phyloP scores from a whole-genome alignment of 2,888 invertebrate genomes.

The Listrodromus nycthemerus region DNA sequence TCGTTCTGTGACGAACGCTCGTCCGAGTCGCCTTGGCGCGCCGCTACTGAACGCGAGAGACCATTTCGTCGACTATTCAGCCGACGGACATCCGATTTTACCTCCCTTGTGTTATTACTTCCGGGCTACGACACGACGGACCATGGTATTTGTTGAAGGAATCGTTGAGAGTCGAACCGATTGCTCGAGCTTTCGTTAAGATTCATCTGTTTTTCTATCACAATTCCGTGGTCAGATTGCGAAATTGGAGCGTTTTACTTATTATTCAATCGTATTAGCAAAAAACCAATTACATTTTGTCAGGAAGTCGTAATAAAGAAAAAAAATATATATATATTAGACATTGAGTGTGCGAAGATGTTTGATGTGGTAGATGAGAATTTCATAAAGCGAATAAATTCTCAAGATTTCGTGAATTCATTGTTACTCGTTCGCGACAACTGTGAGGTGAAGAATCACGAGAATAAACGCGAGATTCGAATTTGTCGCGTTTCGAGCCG shows the following conservation, averaged over 20 bases:
- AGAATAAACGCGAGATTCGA: neutral
- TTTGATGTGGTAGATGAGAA: no score
- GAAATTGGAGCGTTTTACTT: no score
- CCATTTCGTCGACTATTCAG: constrained; percentile 33
- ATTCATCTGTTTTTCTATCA: neutral
- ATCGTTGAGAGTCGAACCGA: neutral
- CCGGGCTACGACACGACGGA: neutral
- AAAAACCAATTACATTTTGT: no score
- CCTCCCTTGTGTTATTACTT: neutral
- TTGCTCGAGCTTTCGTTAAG: neutral
- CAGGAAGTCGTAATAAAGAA: no score
- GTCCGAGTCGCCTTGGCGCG: constrained; percentile 28
- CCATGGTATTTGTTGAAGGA: neutral
- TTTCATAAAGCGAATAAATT: no score
- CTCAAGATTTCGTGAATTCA: no score
- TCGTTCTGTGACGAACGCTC: constrained; percentile 59
- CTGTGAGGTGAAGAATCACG: no score
- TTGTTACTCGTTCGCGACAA: no score
- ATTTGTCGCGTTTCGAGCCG: neutral
- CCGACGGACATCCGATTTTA: constrained; percentile 26
- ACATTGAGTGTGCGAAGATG: no score
- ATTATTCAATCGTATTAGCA: no score
- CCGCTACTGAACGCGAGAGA: neutral
- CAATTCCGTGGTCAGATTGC: neutral
- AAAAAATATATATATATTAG: no score